These are phyloP conservation scores for Tiliacea citrago DNA, from an alignment of 2,888 invertebrate species.

Conservation along the genomic window DNA sequence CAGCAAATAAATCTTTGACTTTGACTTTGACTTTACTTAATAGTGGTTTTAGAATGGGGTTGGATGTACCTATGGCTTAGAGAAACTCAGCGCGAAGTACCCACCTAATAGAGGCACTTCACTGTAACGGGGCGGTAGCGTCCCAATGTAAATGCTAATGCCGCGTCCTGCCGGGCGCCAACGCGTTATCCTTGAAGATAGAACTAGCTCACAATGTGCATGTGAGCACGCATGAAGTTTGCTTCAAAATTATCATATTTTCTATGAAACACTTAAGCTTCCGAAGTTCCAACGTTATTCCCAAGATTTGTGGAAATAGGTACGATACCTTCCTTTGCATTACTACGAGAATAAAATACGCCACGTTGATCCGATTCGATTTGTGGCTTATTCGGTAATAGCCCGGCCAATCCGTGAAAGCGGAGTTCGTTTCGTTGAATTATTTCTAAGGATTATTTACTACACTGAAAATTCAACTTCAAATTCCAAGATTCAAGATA, in stretches of 20 bases:
- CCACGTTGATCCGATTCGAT: constrained; percentile 40
- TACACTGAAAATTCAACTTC: constrained; percentile 38
- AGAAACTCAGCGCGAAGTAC: constrained; percentile 30
- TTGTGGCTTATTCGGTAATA: constrained; percentile 37
- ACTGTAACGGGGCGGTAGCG: constrained; percentile 60
- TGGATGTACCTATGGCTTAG: constrained; percentile 15
- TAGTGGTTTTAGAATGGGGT: constrained; percentile 7
- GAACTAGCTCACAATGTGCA: constrained; percentile 75
- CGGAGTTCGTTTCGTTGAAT: constrained; percentile 46
- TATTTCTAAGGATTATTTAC: constrained; percentile 48
- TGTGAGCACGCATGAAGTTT: constrained; percentile 62
- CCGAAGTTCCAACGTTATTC: constrained; percentile 16
- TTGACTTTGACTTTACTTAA: too few species aligned
- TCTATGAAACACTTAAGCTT: constrained; percentile 37
- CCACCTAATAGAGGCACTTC: constrained; percentile 46
- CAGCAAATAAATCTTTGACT: too few species aligned
- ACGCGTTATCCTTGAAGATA: constrained; percentile 77
- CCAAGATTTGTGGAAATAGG: constrained; percentile 15
- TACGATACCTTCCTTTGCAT: not conserved
- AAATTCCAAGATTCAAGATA: constrained; percentile 26
- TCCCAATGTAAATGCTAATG: constrained; percentile 85
- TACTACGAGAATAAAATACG: constrained; percentile 40
- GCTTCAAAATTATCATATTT: constrained; percentile 36
- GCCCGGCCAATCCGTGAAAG: constrained; percentile 38
- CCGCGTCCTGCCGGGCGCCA: constrained; percentile 71